These are phyloP conservation scores for Cynocephalus volans DNA, from an alignment of 2,113 vertebrate species.

Conservation along the genomic window DNA sequence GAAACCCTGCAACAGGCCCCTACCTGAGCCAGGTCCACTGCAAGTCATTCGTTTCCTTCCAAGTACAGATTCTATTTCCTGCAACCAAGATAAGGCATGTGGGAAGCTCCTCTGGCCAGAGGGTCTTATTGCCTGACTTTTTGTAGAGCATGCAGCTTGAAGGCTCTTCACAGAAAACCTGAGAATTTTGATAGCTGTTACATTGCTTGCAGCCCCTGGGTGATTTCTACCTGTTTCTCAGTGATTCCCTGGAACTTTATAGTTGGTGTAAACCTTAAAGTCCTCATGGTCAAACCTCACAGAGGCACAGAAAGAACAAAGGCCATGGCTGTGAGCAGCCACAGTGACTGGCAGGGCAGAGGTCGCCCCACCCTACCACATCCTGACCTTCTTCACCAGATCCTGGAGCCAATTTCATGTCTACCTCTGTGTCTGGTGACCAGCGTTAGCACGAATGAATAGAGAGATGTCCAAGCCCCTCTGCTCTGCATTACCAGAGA, in stretches of 20 bases:
- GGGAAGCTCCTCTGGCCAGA: not conserved
- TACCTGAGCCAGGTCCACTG: fast-evolving
- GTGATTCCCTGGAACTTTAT: not conserved
- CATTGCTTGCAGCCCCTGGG: too few species aligned
- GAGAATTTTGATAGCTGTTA: not conserved
- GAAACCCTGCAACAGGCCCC: not conserved
- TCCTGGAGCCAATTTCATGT: fast-evolving
- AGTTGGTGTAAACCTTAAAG: not conserved
- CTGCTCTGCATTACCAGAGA: not conserved
- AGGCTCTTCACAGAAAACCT: not conserved
- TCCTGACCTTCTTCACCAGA: not conserved
- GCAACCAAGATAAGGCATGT: not conserved
- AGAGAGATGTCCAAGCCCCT: fast-evolving
- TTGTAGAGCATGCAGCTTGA: not conserved
- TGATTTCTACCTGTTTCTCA: not conserved
- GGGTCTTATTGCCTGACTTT: not conserved
- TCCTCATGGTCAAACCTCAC: not conserved
- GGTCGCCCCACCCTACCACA: fast-evolving
- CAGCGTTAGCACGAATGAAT: not conserved
- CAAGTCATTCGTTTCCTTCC: not conserved
- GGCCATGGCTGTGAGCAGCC: not conserved
- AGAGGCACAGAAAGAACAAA: not conserved
- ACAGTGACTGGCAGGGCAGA: not conserved
- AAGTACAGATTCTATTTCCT: not conserved
- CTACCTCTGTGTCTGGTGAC: not conserved